These are phyloP conservation scores for Drosophila paranaensis DNA, from an alignment of 2,888 invertebrate species.

Conservation along the genomic window DNA sequence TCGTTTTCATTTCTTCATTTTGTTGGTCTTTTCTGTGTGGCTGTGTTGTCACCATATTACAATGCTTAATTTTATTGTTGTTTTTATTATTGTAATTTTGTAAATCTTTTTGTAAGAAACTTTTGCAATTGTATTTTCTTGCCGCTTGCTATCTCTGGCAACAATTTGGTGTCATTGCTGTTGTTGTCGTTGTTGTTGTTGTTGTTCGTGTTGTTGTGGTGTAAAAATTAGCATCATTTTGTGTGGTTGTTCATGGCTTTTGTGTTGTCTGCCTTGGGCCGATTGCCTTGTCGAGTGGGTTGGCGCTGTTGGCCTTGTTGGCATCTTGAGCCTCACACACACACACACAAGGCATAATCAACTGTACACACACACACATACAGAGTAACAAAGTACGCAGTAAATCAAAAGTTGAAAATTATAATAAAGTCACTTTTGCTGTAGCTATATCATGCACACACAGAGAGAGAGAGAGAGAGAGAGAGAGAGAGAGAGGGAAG, in stretches of 20 bases:
- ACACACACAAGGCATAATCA: slow-evolving; percentile 37
- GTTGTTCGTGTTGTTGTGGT: slow-evolving; percentile 44
- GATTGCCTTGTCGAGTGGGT: slow-evolving; percentile 35
- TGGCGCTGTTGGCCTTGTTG: slow-evolving; percentile 42
- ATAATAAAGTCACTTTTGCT: slow-evolving; percentile 78
- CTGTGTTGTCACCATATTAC: slow-evolving; percentile 66
- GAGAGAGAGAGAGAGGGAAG: background rate
- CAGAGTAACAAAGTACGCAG: slow-evolving; percentile 58
- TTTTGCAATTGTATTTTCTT: slow-evolving; percentile 75
- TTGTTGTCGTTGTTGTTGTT: slow-evolving; percentile 27
- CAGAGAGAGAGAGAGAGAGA: background rate
- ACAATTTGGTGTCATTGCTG: slow-evolving; percentile 41
- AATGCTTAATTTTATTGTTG: slow-evolving; percentile 79
- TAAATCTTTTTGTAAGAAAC: slow-evolving; percentile 73
- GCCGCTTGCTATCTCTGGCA: slow-evolving; percentile 44
- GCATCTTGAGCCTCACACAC: slow-evolving; percentile 46
- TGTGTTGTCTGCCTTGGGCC: slow-evolving; percentile 53
- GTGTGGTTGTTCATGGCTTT: slow-evolving; percentile 59
- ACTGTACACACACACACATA: slow-evolving; percentile 25
- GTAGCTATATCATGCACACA: slow-evolving; percentile 69
- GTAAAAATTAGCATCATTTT: slow-evolving; percentile 74
- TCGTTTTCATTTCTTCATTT: background rate
- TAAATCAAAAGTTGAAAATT: slow-evolving; percentile 80
- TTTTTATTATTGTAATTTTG: slow-evolving; percentile 77
- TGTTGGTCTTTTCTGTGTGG: slow-evolving; percentile 15